Conservation (phyloP, 2,797 vertebrate species). For the Halcyon leucocephala region DNA sequence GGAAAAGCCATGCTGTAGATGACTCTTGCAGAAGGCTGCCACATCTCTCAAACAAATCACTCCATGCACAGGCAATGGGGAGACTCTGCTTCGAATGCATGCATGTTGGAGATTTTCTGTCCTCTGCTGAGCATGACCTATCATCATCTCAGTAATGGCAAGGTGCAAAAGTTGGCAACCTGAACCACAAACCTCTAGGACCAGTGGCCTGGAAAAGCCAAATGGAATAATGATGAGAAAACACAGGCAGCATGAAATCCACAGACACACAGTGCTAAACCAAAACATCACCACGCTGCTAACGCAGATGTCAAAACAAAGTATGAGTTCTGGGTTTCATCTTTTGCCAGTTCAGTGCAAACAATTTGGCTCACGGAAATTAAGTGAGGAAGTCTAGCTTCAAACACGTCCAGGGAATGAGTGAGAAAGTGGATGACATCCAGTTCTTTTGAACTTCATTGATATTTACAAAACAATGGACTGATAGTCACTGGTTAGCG, state of each 20-base stretch:
- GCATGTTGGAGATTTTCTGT: neutral
- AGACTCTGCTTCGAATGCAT: neutral
- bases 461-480: neutral
- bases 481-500: neutral
- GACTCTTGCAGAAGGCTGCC: neutral
- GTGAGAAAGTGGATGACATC: constrained; percentile 16
- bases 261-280: neutral
- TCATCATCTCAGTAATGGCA: neutral
- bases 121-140: neutral
- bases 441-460: neutral
- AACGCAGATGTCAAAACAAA: constrained; percentile 42
- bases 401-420: neutral
- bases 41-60: neutral
- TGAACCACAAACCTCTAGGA: neutral
- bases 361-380: constrained; percentile 35
- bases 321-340: constrained; percentile 33
- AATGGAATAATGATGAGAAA: neutral
- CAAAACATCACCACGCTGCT: neutral
- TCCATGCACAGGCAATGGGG: neutral
- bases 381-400: constrained; percentile 3
- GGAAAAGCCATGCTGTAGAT: neutral
- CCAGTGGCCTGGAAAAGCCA: neutral
- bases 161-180: neutral
- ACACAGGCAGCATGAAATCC: neutral
- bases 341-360: constrained; percentile 51